Evolutionary conservation across 37 sponge, comb jelly and placozoan genomes (phyloP).

Genomic region (Geodia barretti): DNA sequence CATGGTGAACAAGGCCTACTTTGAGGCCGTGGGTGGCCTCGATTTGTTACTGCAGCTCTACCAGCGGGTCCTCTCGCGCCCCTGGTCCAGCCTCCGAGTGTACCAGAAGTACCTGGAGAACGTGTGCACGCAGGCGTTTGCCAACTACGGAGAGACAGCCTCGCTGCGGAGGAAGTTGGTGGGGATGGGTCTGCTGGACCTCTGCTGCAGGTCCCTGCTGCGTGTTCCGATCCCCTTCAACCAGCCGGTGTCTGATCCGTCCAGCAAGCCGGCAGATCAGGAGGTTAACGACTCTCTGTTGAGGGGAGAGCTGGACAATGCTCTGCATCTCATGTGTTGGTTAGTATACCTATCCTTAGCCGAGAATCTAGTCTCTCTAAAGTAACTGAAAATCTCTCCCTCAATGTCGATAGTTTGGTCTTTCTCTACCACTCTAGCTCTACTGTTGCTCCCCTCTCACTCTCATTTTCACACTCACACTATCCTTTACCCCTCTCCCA

Average conservation of each 20-base stretch:
- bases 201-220: slow-evolving; percentile 7
- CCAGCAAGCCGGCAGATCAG: not conserved
- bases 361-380: not conserved
- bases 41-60: not conserved
- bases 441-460: no score
- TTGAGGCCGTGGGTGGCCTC: slow-evolving; percentile 22
- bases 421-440: no score
- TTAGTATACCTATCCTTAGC: not conserved
- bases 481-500: no score
- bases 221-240: not conserved
- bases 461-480: no score
- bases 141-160: slow-evolving; percentile 27
- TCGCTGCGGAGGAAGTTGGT: slow-evolving; percentile 10
- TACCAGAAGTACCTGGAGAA: slow-evolving; percentile 17
- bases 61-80: not conserved
- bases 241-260: not conserved
- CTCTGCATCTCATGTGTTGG: slow-evolving; percentile 12
- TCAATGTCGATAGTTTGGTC: no score
- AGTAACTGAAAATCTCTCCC: no score
- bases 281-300: not conserved
- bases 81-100: slow-evolving; percentile 14
- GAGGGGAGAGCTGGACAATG: slow-evolving; percentile 11
- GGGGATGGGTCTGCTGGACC: not conserved
- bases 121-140: not conserved
- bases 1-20: slow-evolving; percentile 27